phyloP scores from a whole-genome alignment of 1,140 invertebrate species.

The Drosophila tristis region DNA sequence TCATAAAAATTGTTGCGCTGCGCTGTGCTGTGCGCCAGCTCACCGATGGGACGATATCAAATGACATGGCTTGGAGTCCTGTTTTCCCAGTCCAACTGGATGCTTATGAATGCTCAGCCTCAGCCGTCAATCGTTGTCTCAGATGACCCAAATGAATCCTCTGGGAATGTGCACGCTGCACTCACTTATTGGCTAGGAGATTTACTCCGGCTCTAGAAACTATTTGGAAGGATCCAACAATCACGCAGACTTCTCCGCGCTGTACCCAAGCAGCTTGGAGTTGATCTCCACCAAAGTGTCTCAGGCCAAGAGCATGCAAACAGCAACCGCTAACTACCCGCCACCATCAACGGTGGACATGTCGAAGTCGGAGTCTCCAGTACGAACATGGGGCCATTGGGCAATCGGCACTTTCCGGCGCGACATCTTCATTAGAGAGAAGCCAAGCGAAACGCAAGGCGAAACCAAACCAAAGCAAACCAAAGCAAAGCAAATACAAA shows the following conservation, averaged over 20 bases:
- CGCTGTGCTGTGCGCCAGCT: constrained; percentile 1
- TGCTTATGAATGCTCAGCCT: background rate
- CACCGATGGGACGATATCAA: constrained; percentile 60
- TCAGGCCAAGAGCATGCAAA: constrained; percentile 15
- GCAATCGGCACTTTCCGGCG: constrained; percentile 63
- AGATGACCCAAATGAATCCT: constrained; percentile 20
- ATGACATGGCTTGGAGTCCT: constrained; percentile 45
- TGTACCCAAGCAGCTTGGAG: too few species aligned
- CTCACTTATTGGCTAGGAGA: too few species aligned
- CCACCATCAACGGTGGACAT: constrained; percentile 43
- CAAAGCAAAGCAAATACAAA: constrained; percentile 44
- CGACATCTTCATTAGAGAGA: constrained; percentile 71
- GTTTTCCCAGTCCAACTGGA: constrained; percentile 1
- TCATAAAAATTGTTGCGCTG: constrained; percentile 43
- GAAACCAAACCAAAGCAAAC: constrained; percentile 39
- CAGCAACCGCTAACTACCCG: background rate
- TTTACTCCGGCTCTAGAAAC: too few species aligned
- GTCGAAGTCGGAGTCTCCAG: constrained; percentile 41
- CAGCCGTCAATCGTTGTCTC: too few species aligned
- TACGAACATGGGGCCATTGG: constrained; percentile 41
- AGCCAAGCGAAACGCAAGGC: constrained; percentile 69
- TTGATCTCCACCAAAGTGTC: background rate
- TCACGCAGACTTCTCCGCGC: too few species aligned
- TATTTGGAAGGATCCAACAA: too few species aligned
- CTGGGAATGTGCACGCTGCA: background rate